Percentiles rank a stretch among this genome's conserved stretches.
Conservation (phyloP, 2,113 vertebrate species). For the Nanorana parkeri region DNA sequence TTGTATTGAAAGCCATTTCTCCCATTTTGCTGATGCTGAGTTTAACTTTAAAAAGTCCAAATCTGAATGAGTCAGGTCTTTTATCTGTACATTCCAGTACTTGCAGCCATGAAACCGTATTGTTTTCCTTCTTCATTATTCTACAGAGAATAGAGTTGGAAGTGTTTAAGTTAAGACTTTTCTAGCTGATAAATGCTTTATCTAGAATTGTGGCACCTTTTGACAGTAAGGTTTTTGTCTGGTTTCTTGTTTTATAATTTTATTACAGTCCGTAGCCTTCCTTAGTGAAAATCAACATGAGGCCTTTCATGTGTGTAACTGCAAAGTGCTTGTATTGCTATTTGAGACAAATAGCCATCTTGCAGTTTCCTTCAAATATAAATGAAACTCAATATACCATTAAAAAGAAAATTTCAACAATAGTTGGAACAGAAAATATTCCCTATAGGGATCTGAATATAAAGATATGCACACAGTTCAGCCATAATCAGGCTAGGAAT, state of each 20-base stretch:
- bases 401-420: too few relatives aligned
- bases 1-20: background rate
- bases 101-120: background rate
- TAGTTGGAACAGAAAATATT: too few relatives aligned
- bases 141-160: background rate
- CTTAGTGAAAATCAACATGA: background rate
- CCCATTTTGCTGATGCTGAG: background rate
- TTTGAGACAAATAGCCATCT: background rate
- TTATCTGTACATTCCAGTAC: conserved; percentile 19
- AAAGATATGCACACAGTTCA: too few relatives aligned
- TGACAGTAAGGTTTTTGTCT: background rate
- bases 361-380: too few relatives aligned
- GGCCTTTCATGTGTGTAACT: background rate
- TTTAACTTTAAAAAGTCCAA: background rate
- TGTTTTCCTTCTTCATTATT: background rate
- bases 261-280: background rate
- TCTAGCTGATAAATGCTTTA: background rate
- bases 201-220: background rate
- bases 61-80: conserved; percentile 3
- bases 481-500: too few relatives aligned
- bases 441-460: too few relatives aligned
- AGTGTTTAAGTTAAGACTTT: background rate
- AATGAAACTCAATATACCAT: too few relatives aligned
- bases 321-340: background rate
- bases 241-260: background rate